A percentile compares a stretch with the other conserved stretches of the same genome.
These are phyloP conservation scores for Macquaria australasica DNA, from an alignment of 2,113 vertebrate species.

Conservation along the genomic window DNA sequence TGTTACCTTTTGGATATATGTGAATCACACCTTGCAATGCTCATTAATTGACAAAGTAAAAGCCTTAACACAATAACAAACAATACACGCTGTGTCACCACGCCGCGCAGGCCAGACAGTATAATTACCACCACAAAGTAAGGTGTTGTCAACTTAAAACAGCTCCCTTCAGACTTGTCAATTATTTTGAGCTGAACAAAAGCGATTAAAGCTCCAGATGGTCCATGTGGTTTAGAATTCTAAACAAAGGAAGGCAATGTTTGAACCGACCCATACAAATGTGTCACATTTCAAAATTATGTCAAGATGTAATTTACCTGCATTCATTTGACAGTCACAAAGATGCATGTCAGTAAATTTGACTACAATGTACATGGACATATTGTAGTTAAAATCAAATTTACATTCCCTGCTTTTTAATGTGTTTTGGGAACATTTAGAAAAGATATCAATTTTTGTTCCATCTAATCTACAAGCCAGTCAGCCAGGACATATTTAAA, in stretches of 20 bases:
- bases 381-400: background rate
- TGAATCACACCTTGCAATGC: background rate
- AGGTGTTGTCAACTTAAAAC: slow-evolving; percentile 56
- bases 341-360: background rate
- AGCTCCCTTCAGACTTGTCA: slow-evolving; percentile 51
- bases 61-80: slow-evolving; percentile 24
- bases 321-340: background rate
- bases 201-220: slow-evolving; percentile 52
- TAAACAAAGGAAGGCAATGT: slow-evolving; percentile 28
- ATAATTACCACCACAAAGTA: slow-evolving; percentile 52
- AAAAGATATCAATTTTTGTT: background rate
- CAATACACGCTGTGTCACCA: slow-evolving; percentile 17
- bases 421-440: slow-evolving; percentile 4
- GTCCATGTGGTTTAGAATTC: slow-evolving; percentile 34
- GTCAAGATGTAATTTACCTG: slow-evolving; percentile 20
- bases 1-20: slow-evolving; percentile 27
- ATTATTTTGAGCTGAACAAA: slow-evolving; percentile 46
- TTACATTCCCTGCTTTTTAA: background rate
- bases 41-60: slow-evolving; percentile 41
- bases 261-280: slow-evolving; percentile 4
- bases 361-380: background rate
- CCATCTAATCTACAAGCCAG: slow-evolving; percentile 1
- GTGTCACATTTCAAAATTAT: slow-evolving; percentile 26
- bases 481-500: background rate
- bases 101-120: slow-evolving; percentile 5